These are phyloP conservation scores for Ametastegia equiseti DNA, from an alignment of 2,888 invertebrate species.

Conservation along the genomic window DNA sequence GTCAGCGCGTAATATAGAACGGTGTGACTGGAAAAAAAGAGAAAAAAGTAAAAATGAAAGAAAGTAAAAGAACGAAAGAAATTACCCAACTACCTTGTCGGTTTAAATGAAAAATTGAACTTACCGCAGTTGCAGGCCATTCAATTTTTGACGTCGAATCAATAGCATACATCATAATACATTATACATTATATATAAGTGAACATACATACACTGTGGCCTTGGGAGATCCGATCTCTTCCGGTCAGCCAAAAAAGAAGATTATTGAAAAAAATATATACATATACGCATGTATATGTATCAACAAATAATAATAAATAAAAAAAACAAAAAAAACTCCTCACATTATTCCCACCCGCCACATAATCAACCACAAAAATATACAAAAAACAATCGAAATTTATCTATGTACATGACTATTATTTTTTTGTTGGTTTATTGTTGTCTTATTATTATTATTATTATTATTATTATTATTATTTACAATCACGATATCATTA, in stretches of 20 bases:
- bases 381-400: no score
- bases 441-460: not conserved
- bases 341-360: not conserved
- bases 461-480: not conserved
- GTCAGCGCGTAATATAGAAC: not conserved
- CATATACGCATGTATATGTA: not conserved
- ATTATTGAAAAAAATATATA: no score
- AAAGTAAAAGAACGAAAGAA: not conserved
- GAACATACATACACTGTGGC: not conserved
- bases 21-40: slow-evolving; percentile 49
- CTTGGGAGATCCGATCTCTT: slow-evolving; percentile 33
- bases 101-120: slow-evolving; percentile 13
- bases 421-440: no score
- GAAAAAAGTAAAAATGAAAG: not conserved
- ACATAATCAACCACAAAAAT: not conserved
- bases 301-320: not conserved
- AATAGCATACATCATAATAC: slow-evolving; percentile 24
- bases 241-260: not conserved
- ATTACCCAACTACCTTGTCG: no score
- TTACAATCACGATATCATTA: no score
- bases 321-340: not conserved
- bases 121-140: slow-evolving; percentile 57
- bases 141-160: slow-evolving; percentile 23
- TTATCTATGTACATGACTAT: no score
- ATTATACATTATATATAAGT: not conserved